Percentiles rank a stretch among this genome's conserved stretches.
Evolutionary conservation across 2,888 invertebrate genomes (phyloP).

Genomic region (Drosophila kokeensis): DNA sequence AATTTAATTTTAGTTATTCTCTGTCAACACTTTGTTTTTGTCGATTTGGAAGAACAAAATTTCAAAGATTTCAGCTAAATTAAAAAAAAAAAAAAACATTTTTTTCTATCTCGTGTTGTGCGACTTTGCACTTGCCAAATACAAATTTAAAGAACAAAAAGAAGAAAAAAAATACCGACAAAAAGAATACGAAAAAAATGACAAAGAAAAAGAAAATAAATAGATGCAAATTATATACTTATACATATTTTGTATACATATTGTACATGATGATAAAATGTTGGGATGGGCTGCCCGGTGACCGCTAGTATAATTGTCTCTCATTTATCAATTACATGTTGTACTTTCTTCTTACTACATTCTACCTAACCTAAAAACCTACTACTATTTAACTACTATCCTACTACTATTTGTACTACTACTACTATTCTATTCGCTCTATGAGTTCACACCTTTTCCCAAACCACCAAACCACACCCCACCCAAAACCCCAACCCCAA

Average conservation of each 20-base stretch:
- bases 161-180: constrained; percentile 12
- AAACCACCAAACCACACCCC: background rate
- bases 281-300: constrained; percentile 86
- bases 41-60: constrained; percentile 58
- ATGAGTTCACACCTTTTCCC: constrained; percentile 64
- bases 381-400: constrained; percentile 55
- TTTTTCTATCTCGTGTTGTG: constrained; percentile 46
- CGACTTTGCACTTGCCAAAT: constrained; percentile 42
- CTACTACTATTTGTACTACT: constrained; percentile 62
- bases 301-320: constrained; percentile 85
- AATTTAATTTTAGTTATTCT: constrained; percentile 64
- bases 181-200: constrained; percentile 20
- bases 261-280: constrained; percentile 83
- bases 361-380: constrained; percentile 67
- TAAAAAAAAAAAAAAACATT: constrained; percentile 26
- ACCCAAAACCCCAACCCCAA: background rate
- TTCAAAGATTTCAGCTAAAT: constrained; percentile 64
- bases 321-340: constrained; percentile 82
- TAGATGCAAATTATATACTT: constrained; percentile 69
- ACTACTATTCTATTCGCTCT: constrained; percentile 71
- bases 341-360: constrained; percentile 75
- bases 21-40: constrained; percentile 66
- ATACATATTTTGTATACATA: constrained; percentile 75
- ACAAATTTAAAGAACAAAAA: constrained; percentile 25
- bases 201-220: constrained; percentile 35